Evolutionary conservation across 2,797 vertebrate species (phyloP).

Genomic region (Chaetodon trifasciatus): DNA sequence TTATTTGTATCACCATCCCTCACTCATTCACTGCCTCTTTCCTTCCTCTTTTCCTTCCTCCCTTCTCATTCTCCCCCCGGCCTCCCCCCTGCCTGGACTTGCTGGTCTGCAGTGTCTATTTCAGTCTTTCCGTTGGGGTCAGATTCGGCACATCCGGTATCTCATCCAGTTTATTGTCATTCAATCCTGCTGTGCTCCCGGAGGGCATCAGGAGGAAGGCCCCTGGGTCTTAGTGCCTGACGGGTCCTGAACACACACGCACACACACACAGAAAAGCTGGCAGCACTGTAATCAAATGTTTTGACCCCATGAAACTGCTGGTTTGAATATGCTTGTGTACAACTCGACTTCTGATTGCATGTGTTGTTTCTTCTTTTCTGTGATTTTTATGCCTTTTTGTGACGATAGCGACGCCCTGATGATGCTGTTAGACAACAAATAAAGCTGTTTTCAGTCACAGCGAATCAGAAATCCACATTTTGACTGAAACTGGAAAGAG

Average conservation of each 20-base stretch:
- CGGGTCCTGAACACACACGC: background rate
- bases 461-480: background rate
- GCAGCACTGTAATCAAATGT: background rate
- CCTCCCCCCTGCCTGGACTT: conserved; percentile 69
- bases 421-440: too few relatives aligned
- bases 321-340: background rate
- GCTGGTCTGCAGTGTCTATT: conserved; percentile 88
- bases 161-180: conserved; percentile 90
- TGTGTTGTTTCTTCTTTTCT: background rate
- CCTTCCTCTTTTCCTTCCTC: conserved; percentile 19
- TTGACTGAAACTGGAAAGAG: background rate
- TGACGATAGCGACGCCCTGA: background rate
- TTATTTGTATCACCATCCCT: conserved; percentile 28
- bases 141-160: conserved; percentile 89
- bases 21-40: conserved; percentile 38
- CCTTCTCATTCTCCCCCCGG: conserved; percentile 26
- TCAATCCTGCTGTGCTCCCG: conserved; percentile 85
- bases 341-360: background rate
- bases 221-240: conserved; percentile 83
- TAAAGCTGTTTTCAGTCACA: background rate
- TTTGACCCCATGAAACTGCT: conserved; percentile 15
- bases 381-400: background rate
- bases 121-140: conserved; percentile 89
- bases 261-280: background rate
- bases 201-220: conserved; percentile 73